Evolutionary conservation across 2,797 vertebrate genomes (phyloP).

Genomic region (Dendrocincla fuliginosa): DNA sequence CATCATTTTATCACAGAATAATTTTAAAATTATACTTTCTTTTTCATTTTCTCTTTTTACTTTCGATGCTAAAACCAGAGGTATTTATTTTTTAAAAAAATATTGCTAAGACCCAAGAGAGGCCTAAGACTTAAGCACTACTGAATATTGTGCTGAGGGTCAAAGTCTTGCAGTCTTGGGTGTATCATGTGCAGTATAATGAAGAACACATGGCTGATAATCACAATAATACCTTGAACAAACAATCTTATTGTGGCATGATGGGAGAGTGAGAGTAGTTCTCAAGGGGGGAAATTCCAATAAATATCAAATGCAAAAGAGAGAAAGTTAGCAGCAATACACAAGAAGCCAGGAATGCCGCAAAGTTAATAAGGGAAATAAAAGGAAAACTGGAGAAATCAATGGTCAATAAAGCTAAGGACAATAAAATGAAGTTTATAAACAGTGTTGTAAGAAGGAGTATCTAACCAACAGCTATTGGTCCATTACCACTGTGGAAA

Average conservation of each 20-base stretch:
- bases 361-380: constrained; percentile 39
- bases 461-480: not conserved
- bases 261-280: not conserved
- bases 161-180: not conserved
- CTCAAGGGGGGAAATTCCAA: not conserved
- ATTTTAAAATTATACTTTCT: not conserved
- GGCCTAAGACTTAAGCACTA: not conserved
- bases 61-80: not conserved
- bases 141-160: not conserved
- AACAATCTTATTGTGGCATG: not conserved
- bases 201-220: not conserved
- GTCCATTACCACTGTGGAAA: constrained; percentile 1
- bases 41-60: not conserved
- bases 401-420: constrained; percentile 31
- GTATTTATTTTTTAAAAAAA: not conserved
- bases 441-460: not conserved
- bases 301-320: constrained; percentile 1
- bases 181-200: not conserved
- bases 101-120: not conserved
- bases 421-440: constrained; percentile 50
- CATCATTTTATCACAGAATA: not conserved
- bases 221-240: not conserved
- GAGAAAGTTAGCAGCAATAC: not conserved
- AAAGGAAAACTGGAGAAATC: constrained; percentile 45
- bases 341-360: not conserved